Conservation (phyloP, 2,797 vertebrate species). For the Acropternis orthonyx region DNA sequence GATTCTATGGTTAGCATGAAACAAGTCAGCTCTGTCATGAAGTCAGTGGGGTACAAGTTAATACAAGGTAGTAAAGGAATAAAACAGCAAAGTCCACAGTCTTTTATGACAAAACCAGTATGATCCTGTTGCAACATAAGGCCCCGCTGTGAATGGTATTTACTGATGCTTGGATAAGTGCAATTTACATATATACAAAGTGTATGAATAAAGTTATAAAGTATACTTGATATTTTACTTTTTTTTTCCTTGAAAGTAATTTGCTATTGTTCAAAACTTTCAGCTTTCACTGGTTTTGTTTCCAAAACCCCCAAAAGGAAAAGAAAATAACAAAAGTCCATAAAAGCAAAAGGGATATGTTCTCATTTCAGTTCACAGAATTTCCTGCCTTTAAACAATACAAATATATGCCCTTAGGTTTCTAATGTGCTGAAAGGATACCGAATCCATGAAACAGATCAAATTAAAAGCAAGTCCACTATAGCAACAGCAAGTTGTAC, state of each 20-base stretch:
- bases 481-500: background rate
- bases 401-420: conserved; percentile 43
- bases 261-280: conserved; percentile 57
- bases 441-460: conserved; percentile 43
- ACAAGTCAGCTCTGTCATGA: conserved; percentile 36
- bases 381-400: conserved; percentile 65
- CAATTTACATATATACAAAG: conserved; percentile 47
- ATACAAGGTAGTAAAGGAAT: conserved; percentile 45
- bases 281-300: conserved; percentile 56
- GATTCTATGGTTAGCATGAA: conserved; percentile 44
- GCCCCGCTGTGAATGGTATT: background rate
- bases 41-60: conserved; percentile 37
- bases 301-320: conserved; percentile 64
- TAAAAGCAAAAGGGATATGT: conserved; percentile 53
- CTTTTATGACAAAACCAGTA: conserved; percentile 25
- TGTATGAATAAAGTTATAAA: conserved; percentile 17
- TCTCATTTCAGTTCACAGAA: conserved; percentile 63
- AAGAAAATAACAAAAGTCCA: conserved; percentile 56
- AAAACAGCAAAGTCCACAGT: conserved; percentile 16
- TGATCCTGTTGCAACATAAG: conserved; percentile 14
- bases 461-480: conserved; percentile 39
- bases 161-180: conserved; percentile 12
- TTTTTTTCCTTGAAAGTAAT: conserved; percentile 59
- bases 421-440: conserved; percentile 2
- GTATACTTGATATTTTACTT: conserved; percentile 8